phyloP scores from a whole-genome alignment of 37 sponge, comb jelly and placozoan species.

The Dysidea cf. avara region DNA sequence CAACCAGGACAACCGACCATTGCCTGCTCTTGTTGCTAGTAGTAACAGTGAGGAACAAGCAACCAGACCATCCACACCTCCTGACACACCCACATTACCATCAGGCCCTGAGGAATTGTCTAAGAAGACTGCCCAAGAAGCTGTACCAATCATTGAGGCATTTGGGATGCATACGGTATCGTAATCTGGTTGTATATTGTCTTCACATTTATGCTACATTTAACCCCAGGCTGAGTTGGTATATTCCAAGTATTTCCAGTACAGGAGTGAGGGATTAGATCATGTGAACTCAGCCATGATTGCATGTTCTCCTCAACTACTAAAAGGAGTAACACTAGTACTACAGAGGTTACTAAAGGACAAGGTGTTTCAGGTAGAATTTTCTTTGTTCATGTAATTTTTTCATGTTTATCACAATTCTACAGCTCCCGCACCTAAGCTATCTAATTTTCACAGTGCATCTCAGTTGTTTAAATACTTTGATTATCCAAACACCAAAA shows the following conservation, averaged over 20 bases:
- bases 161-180: conserved; percentile 66
- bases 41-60: conserved; percentile 13
- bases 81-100: not conserved
- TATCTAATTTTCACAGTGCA: too few relatives aligned
- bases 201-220: too few relatives aligned
- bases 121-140: conserved; percentile 37
- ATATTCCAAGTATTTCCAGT: conserved; percentile 2
- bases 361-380: not conserved
- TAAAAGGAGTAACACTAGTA: not conserved
- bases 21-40: conserved; percentile 57
- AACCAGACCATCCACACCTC: conserved; percentile 7
- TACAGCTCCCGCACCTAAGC: not conserved
- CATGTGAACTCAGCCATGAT: not conserved
- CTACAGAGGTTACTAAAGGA: not conserved
- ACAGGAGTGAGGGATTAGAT: not conserved
- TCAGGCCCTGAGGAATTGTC: conserved; percentile 48
- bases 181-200: too few relatives aligned
- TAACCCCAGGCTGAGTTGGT: not conserved
- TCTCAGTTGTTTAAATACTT: too few relatives aligned
- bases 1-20: conserved; percentile 35
- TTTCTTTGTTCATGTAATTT: not conserved
- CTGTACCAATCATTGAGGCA: conserved; percentile 35
- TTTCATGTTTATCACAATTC: not conserved
- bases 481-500: too few relatives aligned
- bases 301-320: not conserved